A percentile compares a stretch with the other conserved stretches of the same genome.
Evolutionary conservation across 2,888 invertebrate species (phyloP).

Genomic region (Melinopterus prodromus): DNA sequence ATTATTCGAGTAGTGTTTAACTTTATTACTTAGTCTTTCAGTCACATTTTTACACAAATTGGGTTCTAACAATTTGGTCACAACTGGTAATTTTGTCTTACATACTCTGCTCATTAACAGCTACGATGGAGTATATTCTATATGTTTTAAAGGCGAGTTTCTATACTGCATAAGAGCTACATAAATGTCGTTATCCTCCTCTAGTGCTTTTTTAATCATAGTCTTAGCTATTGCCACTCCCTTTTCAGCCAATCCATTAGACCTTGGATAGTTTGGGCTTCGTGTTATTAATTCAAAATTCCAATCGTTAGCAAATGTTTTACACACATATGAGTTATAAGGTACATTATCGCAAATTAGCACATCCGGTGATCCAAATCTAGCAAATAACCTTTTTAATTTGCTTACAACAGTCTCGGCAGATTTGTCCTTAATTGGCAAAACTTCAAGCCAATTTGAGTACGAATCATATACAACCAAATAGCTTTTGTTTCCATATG

Average conservation of each 20-base stretch:
- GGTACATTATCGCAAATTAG: conserved; percentile 10
- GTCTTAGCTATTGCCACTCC: conserved; percentile 10
- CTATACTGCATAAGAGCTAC: conserved; percentile 9
- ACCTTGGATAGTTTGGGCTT: conserved; percentile 22
- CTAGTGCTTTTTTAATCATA: neutral
- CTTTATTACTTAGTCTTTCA: too few species aligned
- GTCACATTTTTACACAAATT: too few species aligned
- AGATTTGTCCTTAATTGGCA: neutral
- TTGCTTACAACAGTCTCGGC: neutral
- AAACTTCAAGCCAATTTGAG: conserved; percentile 12
- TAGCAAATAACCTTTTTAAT: conserved; percentile 5
- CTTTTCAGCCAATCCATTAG: conserved; percentile 16
- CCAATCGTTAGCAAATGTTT: conserved; percentile 14
- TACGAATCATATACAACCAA: neutral
- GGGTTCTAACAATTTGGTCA: too few species aligned
- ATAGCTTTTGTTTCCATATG: neutral
- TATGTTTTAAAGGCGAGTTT: neutral
- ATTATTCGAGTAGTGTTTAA: neutral
- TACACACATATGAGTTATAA: conserved; percentile 8
- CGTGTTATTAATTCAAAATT: conserved; percentile 6
- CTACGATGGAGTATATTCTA: conserved; percentile 5
- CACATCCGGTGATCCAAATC: conserved; percentile 5
- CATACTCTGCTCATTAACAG: conserved; percentile 13
- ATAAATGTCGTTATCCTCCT: neutral
- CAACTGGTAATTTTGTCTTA: too few species aligned